phyloP scores from a whole-genome alignment of 1,140 invertebrate genomes.

The Drosophila erecta region DNA sequence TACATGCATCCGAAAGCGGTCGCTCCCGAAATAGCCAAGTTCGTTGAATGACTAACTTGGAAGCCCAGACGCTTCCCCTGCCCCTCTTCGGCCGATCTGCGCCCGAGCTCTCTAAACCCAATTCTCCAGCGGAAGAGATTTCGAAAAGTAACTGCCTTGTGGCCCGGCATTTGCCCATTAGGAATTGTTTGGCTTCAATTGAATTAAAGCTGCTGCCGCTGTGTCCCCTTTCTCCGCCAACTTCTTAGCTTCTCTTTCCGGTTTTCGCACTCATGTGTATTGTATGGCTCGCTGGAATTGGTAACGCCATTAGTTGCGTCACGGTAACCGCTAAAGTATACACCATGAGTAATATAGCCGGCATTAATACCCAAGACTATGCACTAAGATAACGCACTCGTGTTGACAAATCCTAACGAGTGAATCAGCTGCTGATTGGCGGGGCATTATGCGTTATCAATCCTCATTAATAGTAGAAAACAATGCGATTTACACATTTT shows the following conservation, averaged over 20 bases:
- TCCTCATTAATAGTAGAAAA: not conserved
- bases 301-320: slow-evolving; percentile 14
- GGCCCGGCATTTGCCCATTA: slow-evolving; percentile 33
- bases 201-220: slow-evolving; percentile 34
- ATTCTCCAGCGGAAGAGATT: slow-evolving; percentile 37
- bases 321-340: not conserved
- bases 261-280: slow-evolving; percentile 53
- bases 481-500: not conserved
- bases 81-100: not conserved
- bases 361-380: not conserved
- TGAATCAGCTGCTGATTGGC: not conserved
- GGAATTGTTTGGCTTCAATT: slow-evolving; percentile 51
- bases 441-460: not conserved
- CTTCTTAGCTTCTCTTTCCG: slow-evolving; percentile 50
- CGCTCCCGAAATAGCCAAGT: slow-evolving; percentile 78
- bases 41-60: slow-evolving; percentile 58
- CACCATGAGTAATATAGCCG: slow-evolving; percentile 18
- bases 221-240: slow-evolving; percentile 11
- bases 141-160: slow-evolving; percentile 60
- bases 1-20: slow-evolving; percentile 54
- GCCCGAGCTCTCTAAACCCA: slow-evolving; percentile 28
- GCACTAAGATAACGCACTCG: not conserved
- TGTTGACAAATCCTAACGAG: slow-evolving; percentile 1
- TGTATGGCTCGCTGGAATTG: slow-evolving; percentile 39
- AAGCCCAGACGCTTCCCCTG: slow-evolving; percentile 6